phyloP scores from a whole-genome alignment of 2,113 vertebrate genomes.

The Kobus ellipsiprymnus region DNA sequence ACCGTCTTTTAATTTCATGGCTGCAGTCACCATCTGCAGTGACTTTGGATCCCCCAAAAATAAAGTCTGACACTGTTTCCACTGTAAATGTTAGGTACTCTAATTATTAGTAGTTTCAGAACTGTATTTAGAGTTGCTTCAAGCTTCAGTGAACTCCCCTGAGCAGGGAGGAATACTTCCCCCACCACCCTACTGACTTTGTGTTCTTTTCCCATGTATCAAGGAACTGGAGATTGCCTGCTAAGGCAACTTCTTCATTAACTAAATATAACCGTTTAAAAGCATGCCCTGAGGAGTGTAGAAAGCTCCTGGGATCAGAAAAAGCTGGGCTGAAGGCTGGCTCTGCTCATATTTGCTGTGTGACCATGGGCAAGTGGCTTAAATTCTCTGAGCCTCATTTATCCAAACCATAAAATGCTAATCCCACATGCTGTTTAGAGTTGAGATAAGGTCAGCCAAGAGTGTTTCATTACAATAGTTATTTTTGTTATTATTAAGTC shows the following conservation, averaged over 20 bases:
- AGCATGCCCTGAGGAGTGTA: neutral
- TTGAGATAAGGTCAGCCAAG: neutral
- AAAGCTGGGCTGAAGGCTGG: neutral
- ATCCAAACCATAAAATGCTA: neutral
- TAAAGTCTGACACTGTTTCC: too few species aligned
- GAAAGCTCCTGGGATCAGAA: neutral
- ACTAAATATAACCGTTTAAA: neutral
- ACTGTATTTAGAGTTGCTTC: neutral
- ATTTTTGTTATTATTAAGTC: slow-evolving; percentile 2
- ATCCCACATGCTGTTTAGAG: neutral
- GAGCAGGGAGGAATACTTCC: neutral
- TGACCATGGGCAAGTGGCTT: neutral
- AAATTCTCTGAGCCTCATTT: neutral
- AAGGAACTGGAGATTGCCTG: neutral
- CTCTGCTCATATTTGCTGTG: neutral
- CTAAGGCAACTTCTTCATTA: neutral
- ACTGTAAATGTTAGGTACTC: neutral
- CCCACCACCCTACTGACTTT: neutral
- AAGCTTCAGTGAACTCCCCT: neutral
- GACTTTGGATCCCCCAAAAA: too few species aligned
- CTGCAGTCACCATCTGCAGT: too few species aligned
- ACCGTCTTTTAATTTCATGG: too few species aligned
- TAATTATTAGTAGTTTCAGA: neutral
- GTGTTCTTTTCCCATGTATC: neutral
- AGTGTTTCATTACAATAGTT: neutral